Evolutionary conservation across 2,113 vertebrate species (phyloP), one percentile per base, ranked within the genome.

Genomic region (Archocentrus centrarchus): DNA sequence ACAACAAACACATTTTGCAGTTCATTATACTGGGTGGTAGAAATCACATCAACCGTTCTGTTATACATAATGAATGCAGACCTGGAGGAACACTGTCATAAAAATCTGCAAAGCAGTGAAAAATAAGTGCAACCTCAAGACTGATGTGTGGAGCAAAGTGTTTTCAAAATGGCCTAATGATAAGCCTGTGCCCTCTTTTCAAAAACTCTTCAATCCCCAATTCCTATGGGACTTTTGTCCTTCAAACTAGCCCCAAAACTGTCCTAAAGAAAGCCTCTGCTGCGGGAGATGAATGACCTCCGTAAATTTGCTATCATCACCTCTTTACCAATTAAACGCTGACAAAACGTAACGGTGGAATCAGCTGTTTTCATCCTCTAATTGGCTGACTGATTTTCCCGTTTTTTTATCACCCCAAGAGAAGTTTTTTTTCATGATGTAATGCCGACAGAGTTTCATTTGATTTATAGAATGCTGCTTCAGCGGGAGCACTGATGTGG

Each of bases 351-450:
- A 22, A 58, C 59, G 27, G 81, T 27, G 77, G 78, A 79, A 77
- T 68, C 79, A 85, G 85, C 79, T 73, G 83, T 83, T 91, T 91
- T 90, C 88, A 87, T 89, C 87, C 82, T 59, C 79, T 89, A 86
- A 91, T 83, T 88, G 88, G 80, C 63, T 79, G 89, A 92, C 90
- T 89, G 86, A 91, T 90, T 88, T 68, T 44, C 50, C 53, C 15
- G 35, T 70, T 89, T 89, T 83, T 77, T 79, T 37, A 47, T 86
- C 80, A 76, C 24, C 59, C 39, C 62, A 22, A 81, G 76, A 63
- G 78, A 86, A 78, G 77, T 50, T 35, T 35, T 35, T 35, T 89
- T 73, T 85, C 77, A 86, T 86, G 81, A 88, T 50, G 39, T 17
- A 11, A 75, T 62, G 57, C 47, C 32, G 27, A 70, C 55, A 68